Conservation (phyloP, 2,797 vertebrate genomes). For the Lepidocolaptes lacrymiger region DNA sequence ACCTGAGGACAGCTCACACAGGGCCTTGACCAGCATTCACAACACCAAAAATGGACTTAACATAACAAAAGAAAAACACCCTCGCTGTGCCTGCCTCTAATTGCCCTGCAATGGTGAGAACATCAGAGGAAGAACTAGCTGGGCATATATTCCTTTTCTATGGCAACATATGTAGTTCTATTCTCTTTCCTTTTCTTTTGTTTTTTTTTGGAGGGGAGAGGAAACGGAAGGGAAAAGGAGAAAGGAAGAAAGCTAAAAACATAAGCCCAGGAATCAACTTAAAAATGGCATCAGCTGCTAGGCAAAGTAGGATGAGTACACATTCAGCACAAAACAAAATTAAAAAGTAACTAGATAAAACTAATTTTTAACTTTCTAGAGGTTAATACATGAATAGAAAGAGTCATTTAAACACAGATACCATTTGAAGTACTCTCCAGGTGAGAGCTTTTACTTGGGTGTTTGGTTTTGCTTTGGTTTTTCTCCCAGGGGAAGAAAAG, state of each 20-base stretch:
- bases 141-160: not conserved
- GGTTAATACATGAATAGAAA: constrained; percentile 11
- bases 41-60: not conserved
- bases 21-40: not conserved
- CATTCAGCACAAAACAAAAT: constrained; percentile 10
- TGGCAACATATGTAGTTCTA: not conserved
- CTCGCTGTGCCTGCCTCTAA: not conserved
- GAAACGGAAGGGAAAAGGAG: constrained; percentile 14
- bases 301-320: not conserved
- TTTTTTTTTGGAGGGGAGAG: not conserved
- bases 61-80: not conserved
- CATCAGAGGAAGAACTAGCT: not conserved
- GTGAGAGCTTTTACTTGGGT: not conserved
- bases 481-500: not conserved
- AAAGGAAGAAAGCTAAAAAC: constrained; percentile 1
- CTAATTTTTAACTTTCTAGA: constrained; percentile 25
- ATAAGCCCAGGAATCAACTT: not conserved
- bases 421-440: constrained; percentile 31
- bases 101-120: not conserved
- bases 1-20: not conserved
- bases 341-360: constrained; percentile 20
- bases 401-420: not conserved
- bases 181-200: not conserved
- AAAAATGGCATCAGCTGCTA: constrained; percentile 11
- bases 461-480: not conserved